phyloP scores from a whole-genome alignment of 2,888 invertebrate species.

The Stictocephala bisonia region DNA sequence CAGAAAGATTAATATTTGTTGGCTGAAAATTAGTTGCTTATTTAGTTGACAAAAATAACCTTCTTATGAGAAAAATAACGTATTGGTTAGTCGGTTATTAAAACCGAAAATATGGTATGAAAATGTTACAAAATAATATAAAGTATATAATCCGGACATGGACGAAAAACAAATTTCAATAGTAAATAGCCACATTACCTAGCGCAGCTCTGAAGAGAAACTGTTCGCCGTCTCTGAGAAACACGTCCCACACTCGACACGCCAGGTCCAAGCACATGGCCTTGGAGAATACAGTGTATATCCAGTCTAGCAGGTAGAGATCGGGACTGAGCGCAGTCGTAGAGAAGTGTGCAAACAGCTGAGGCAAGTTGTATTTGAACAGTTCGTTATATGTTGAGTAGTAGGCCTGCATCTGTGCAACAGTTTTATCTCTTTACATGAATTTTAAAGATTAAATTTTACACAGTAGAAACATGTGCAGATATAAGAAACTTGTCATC shows the following conservation, averaged over 20 bases:
- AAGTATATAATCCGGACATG: no score
- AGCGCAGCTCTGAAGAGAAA: constrained; percentile 88
- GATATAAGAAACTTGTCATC: no score
- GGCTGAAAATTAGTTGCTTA: no score
- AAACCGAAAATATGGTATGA: constrained; percentile 11
- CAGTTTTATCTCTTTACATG: no score
- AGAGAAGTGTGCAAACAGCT: constrained; percentile 73
- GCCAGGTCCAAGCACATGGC: constrained; percentile 91
- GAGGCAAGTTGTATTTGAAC: constrained; percentile 77
- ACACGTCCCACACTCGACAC: constrained; percentile 90
- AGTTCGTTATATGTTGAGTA: constrained; percentile 79
- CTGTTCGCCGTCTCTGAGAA: constrained; percentile 86
- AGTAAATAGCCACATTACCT: constrained; percentile 67
- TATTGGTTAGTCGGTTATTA: not conserved
- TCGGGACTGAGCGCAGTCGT: constrained; percentile 79
- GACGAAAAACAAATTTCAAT: no score
- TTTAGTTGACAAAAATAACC: no score
- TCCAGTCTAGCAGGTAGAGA: constrained; percentile 90
- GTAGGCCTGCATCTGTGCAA: constrained; percentile 71
- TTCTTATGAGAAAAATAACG: no score
- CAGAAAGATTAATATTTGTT: no score
- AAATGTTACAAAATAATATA: constrained; percentile 12
- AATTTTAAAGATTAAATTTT: no score
- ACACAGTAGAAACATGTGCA: no score
- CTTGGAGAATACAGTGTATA: constrained; percentile 89